phyloP scores from a whole-genome alignment of 2,888 invertebrate species.

The Eupithecia inturbata region DNA sequence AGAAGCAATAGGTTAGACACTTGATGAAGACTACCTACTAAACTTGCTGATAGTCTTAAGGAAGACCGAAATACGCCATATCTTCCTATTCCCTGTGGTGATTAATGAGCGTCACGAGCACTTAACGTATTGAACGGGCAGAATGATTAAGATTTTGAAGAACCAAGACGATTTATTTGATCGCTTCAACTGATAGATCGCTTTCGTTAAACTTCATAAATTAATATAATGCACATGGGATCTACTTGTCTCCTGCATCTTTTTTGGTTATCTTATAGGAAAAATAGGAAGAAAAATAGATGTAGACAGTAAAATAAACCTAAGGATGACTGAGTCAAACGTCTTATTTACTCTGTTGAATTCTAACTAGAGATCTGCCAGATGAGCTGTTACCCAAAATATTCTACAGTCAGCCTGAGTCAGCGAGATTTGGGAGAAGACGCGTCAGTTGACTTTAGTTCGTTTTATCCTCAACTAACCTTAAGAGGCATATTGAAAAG shows the following conservation, averaged over 20 bases:
- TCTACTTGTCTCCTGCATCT: neutral
- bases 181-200: too few relatives aligned
- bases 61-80: neutral
- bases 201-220: too few relatives aligned
- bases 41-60: neutral
- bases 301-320: neutral
- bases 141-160: neutral
- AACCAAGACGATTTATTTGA: neutral
- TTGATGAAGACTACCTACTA: neutral
- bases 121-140: neutral
- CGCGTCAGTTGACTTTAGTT: neutral
- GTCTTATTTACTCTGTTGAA: neutral
- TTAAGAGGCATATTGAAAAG: neutral
- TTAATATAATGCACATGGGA: neutral
- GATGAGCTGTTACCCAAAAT: conserved; percentile 11
- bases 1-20: conserved; percentile 41
- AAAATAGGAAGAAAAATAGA: neutral
- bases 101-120: too few relatives aligned
- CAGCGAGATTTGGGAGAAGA: conserved; percentile 11
- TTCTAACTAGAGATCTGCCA: conserved; percentile 6
- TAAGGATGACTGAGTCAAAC: neutral
- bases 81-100: neutral
- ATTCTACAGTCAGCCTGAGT: conserved; percentile 1
- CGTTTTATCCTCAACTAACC: neutral
- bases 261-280: neutral